Conservation (phyloP, 2,113 vertebrate genomes). For the Elgaria multicarinata region DNA sequence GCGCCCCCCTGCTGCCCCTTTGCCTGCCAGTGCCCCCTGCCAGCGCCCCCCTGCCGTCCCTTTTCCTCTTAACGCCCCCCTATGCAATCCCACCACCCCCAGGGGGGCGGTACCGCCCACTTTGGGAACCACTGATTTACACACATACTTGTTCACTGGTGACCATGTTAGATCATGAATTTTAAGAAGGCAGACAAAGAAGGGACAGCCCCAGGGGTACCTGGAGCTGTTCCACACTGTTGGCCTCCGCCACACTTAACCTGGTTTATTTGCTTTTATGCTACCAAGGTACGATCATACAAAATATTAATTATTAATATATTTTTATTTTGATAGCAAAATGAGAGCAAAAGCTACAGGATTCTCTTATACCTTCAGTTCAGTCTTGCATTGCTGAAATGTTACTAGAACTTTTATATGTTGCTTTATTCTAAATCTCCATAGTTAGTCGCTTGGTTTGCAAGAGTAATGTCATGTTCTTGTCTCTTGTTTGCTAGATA, state of each 20-base stretch:
- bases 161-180: not conserved
- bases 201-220: not conserved
- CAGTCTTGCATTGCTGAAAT: not conserved
- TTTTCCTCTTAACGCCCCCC: too few species aligned
- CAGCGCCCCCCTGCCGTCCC: too few species aligned
- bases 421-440: not conserved
- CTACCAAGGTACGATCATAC: not conserved
- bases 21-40: too few species aligned
- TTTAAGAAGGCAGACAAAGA: not conserved
- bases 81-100: too few species aligned
- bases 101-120: too few species aligned
- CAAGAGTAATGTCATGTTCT: slow-evolving; percentile 32
- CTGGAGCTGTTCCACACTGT: not conserved
- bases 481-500: slow-evolving; percentile 81
- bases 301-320: not conserved
- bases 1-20: too few species aligned
- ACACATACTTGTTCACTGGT: not conserved
- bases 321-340: not conserved
- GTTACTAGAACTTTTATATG: not conserved
- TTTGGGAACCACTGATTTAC: too few species aligned
- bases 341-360: not conserved
- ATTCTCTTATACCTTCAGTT: not conserved
- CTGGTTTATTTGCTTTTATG: not conserved
- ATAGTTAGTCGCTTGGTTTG: slow-evolving; percentile 6
- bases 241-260: not conserved